Conservation (phyloP, 1,140 invertebrate genomes). For the Mesaphorura yosii region DNA sequence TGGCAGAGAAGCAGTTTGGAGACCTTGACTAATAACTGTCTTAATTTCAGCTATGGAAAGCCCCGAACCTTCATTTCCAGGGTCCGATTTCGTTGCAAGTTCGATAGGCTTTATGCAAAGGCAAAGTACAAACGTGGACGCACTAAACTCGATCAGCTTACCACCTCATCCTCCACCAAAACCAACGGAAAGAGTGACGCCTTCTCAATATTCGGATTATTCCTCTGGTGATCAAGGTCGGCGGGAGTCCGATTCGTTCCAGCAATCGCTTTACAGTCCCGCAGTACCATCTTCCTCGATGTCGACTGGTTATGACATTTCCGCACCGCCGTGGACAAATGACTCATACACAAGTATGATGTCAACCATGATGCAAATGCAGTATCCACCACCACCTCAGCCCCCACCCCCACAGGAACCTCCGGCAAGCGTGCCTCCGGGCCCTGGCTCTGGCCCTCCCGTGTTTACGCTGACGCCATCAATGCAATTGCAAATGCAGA, state of each 20-base stretch:
- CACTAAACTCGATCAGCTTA: constrained; percentile 8
- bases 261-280: not conserved
- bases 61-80: too few species aligned
- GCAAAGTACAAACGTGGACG: constrained; percentile 7
- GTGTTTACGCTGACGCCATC: not conserved
- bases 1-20: not conserved
- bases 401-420: not conserved
- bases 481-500: constrained; percentile 19
- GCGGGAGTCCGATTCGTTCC: not conserved
- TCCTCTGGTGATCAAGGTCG: not conserved
- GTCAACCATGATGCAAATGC: not conserved
- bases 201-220: constrained; percentile 4
- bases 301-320: too few species aligned
- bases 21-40: not conserved
- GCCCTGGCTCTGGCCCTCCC: too few species aligned
- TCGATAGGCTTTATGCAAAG: too few species aligned
- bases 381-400: not conserved
- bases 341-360: too few species aligned
- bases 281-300: too few species aligned
- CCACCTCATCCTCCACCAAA: not conserved
- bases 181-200: not conserved
- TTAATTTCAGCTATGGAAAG: constrained; percentile 26
- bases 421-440: too few species aligned
- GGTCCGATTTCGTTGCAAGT: constrained; percentile 18
- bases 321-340: too few species aligned